Base-by-base conservation (phyloP, 1,140 invertebrate species). In the Aphelenchoides fujianensis region DNA sequence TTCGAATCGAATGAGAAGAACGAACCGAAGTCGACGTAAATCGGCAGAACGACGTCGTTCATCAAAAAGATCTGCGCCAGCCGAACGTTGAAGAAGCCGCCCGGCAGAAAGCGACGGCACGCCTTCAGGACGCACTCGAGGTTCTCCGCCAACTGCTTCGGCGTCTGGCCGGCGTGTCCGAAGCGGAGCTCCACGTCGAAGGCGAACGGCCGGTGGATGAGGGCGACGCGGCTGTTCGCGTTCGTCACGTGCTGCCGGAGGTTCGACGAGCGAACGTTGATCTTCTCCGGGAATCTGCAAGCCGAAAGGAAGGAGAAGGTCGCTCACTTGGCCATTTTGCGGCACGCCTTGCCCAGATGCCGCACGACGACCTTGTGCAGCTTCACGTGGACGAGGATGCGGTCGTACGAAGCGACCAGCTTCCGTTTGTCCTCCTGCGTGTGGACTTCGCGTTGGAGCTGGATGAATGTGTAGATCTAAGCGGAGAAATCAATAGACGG, bases 1-100 rank as follows among this genome's bases (percentile, higher is more conserved):
- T 48, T 23, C 12, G 41, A 48, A 48, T 48, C 41, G 23, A 48
- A 48, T 48, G 41, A 16, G 41, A 64, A 28, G 32, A 34, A 34
- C 31, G 3, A 30, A 76, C 75, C 75, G 64, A 78, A 78, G 53
- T 78, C 76, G n/a, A 76, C 76, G 48, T 69, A 78, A 48, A 78
- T 30, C 16, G 76, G 76, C 16, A 78, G 35, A 27, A 69, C 54
- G 41, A 68, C 23, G 31, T 62, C 32, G 27, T 37, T 71, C 23
- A 37, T 31, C 7, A 67, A 30, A 41, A 54, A 52, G 3, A 78
- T 48, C 16, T 68, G 37, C 2, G 55, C 72, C n/a, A 36, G 57
- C 35, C 69, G 52, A 23, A 79, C 55, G 53, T 78, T 78, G n/a
- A 37, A 32, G 19, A 34, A n/a, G 12, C 76, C 76, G 2, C 79